Conservation (phyloP, 2,888 invertebrate genomes). For the Caenorhabditis parvicauda region DNA sequence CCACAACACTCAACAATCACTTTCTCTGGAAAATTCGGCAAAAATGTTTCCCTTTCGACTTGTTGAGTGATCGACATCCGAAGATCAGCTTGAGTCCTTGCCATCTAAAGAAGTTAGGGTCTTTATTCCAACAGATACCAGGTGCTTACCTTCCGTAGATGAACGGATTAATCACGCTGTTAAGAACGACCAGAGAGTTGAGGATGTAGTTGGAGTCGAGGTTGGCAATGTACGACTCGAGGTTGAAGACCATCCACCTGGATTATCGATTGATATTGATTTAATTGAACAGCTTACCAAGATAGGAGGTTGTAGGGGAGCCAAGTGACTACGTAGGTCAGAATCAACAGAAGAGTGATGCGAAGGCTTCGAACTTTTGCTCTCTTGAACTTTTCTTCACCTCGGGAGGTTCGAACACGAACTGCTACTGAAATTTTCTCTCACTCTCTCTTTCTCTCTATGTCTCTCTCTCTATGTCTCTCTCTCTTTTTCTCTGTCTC, state of each 20-base stretch:
- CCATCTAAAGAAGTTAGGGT: conserved; percentile 20
- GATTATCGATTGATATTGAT: background rate
- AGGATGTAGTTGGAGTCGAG: conserved; percentile 42
- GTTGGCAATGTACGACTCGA: conserved; percentile 33
- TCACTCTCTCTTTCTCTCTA: too few species aligned
- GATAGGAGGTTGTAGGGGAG: conserved; percentile 49
- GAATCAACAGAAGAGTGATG: conserved; percentile 50
- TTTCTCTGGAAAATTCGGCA: conserved; percentile 21
- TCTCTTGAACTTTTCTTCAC: conserved; percentile 46
- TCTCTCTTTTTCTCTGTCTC: too few species aligned
- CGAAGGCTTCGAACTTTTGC: conserved; percentile 42
- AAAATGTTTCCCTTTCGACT: conserved; percentile 20
- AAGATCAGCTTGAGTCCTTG: conserved; percentile 36
- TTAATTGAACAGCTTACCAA: conserved; percentile 26
- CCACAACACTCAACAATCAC: too few species aligned
- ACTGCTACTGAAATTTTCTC: conserved; percentile 31
- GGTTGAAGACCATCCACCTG: conserved; percentile 44
- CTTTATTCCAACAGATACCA: conserved; percentile 3
- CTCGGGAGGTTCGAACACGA: conserved; percentile 30
- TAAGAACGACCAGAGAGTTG: conserved; percentile 45
- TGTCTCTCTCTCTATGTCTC: too few species aligned
- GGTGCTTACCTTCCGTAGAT: conserved; percentile 42
- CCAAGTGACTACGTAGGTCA: conserved; percentile 50
- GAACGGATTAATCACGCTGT: conserved; percentile 51
- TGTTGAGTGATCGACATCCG: conserved; percentile 21